Percentiles rank a stretch among this genome's conserved stretches.
phyloP scores from a whole-genome alignment of 2,888 invertebrate species.

The Diplazon laetatorius region DNA sequence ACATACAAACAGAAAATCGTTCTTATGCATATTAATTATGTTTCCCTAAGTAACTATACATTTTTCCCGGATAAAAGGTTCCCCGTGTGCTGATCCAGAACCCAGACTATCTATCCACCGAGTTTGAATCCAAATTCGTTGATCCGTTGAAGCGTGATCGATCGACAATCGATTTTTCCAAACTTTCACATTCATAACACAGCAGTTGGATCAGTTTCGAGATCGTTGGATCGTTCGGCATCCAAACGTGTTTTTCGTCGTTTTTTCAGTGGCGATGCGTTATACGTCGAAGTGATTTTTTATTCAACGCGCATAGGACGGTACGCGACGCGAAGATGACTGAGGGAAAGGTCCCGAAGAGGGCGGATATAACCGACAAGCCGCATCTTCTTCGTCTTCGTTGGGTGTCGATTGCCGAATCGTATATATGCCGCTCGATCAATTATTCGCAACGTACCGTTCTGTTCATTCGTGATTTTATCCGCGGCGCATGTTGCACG shows the following conservation, averaged over 20 bases:
- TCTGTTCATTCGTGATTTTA: slow-evolving; percentile 53
- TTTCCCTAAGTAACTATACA: no score
- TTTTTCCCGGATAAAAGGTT: no score
- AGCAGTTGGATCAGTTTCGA: no score
- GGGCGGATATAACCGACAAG: slow-evolving; percentile 47
- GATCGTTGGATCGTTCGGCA: no score
- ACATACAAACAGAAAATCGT: no score
- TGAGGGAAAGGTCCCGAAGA: slow-evolving; percentile 40
- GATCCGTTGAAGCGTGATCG: no score
- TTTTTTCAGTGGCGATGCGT: neutral
- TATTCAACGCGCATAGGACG: slow-evolving; percentile 41
- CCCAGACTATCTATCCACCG: no score
- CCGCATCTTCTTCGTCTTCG: slow-evolving; percentile 24
- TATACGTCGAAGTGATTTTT: neutral
- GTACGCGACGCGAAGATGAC: slow-evolving; percentile 26
- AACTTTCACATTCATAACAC: no score
- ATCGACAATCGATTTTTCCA: no score
- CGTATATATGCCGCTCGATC: slow-evolving; percentile 75
- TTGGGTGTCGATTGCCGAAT: slow-evolving; percentile 76
- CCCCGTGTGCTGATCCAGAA: no score
- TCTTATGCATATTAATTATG: no score
- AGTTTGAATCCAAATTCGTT: no score
- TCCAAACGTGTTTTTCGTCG: neutral
- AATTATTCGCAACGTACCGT: slow-evolving; percentile 76
- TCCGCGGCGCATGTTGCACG: slow-evolving; percentile 18